A percentile compares a stretch with the other conserved stretches of the same genome.
phyloP scores from a whole-genome alignment of 2,888 invertebrate species.

The Rhagium mordax region DNA sequence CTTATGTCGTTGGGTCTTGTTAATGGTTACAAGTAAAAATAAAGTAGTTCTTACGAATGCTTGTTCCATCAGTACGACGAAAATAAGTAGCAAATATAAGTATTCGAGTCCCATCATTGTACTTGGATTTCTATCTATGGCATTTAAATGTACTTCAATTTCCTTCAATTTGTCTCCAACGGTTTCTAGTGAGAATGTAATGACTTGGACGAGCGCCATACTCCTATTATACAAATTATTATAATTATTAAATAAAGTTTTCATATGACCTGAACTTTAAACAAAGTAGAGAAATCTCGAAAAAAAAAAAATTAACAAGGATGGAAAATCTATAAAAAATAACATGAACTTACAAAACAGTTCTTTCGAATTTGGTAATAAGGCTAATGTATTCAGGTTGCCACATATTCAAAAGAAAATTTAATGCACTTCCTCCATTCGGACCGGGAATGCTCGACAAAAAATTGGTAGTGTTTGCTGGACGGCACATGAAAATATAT shows the following conservation, averaged over 20 bases:
- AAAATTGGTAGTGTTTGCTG: conserved; percentile 49
- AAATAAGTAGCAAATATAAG: conserved; percentile 42
- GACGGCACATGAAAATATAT: conserved; percentile 54
- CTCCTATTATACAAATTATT: conserved; percentile 5
- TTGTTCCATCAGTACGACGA: conserved; percentile 43
- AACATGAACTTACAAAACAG: conserved; percentile 52
- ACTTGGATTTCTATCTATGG: conserved; percentile 4
- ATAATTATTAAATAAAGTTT: not conserved
- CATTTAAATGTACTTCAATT: conserved; percentile 4
- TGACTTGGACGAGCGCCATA: conserved; percentile 28
- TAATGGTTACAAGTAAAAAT: no score
- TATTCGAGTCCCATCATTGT: conserved; percentile 43
- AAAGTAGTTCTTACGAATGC: conserved; percentile 32
- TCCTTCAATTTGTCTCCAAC: conserved; percentile 28
- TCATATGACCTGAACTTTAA: no score
- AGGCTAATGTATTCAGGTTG: conserved; percentile 38
- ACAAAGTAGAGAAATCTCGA: no score
- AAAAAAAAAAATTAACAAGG: no score
- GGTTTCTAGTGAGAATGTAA: conserved; percentile 17
- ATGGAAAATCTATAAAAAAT: no score
- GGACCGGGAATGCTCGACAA: conserved; percentile 56
- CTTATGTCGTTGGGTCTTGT: no score
- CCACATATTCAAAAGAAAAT: conserved; percentile 53
- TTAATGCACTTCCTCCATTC: conserved; percentile 54
- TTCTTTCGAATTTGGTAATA: conserved; percentile 49